These are phyloP conservation scores for Sesamia nonagrioides DNA, from an alignment of 1,140 invertebrate genomes.

Conservation along the genomic window DNA sequence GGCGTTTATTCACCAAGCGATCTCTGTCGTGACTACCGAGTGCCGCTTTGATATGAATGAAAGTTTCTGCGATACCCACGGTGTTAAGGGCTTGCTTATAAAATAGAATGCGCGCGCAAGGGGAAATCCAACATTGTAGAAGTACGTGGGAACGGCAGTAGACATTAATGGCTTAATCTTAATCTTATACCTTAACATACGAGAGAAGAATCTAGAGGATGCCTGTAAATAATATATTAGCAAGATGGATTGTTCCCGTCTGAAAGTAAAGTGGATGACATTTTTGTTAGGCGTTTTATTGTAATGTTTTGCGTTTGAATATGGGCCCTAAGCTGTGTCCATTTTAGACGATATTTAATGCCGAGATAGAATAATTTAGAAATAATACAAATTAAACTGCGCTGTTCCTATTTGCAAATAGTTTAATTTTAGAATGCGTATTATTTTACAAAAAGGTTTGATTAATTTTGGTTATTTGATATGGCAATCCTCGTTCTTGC, in stretches of 20 bases:
- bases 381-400: too few species aligned
- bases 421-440: too few species aligned
- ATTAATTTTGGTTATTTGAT: not conserved
- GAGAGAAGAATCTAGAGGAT: not conserved
- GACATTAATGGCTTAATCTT: slow-evolving; percentile 30
- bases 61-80: slow-evolving; percentile 51
- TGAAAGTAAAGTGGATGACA: slow-evolving; percentile 13
- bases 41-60: slow-evolving; percentile 51
- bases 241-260: slow-evolving; percentile 29
- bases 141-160: slow-evolving; percentile 26
- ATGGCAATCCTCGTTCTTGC: slow-evolving; percentile 37
- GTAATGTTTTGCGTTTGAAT: not conserved
- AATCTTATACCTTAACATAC: slow-evolving; percentile 34
- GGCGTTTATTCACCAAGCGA: slow-evolving; percentile 61
- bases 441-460: not conserved
- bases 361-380: not conserved
- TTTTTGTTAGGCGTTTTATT: slow-evolving; percentile 2
- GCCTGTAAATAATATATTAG: slow-evolving; percentile 44
- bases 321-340: not conserved
- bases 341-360: not conserved
- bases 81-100: slow-evolving; percentile 45
- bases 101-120: slow-evolving; percentile 59
- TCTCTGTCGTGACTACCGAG: slow-evolving; percentile 61
- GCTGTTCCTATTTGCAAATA: too few species aligned
- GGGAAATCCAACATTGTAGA: slow-evolving; percentile 21